Conservation (phyloP, 2,113 vertebrate genomes). For the Talpa occidentalis region DNA sequence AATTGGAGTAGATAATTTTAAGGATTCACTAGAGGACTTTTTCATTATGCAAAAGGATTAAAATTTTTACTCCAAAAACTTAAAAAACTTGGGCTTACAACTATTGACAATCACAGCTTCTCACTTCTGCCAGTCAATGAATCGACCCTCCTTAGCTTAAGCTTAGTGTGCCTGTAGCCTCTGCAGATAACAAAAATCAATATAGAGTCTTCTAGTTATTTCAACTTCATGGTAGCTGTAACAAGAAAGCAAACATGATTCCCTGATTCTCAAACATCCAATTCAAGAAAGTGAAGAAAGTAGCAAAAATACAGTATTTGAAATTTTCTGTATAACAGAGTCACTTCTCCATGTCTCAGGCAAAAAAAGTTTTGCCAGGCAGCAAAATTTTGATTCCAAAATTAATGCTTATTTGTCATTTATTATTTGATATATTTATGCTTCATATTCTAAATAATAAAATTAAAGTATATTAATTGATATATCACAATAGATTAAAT, state of each 20-base stretch:
- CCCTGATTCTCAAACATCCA: background rate
- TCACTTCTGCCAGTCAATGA: background rate
- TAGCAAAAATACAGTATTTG: background rate
- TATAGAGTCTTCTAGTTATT: background rate
- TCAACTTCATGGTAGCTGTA: background rate
- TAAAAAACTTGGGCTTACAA: background rate
- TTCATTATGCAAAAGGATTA: background rate
- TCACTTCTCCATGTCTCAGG: background rate
- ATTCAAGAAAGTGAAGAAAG: background rate
- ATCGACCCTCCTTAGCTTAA: background rate
- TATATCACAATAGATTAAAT: conserved; percentile 27
- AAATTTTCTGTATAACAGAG: background rate
- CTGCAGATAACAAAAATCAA: background rate
- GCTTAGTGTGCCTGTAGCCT: background rate
- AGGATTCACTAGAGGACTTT: background rate
- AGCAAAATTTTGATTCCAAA: background rate
- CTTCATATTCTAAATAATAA: conserved; percentile 23
- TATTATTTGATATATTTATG: background rate
- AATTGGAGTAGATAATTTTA: background rate
- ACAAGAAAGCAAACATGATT: background rate
- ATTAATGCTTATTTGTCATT: conserved; percentile 44
- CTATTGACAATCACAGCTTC: background rate
- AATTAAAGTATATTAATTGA: conserved; percentile 51
- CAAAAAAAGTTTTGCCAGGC: background rate
- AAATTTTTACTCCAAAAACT: background rate